Base-by-base conservation (phyloP, 2,113 vertebrate genomes). In the Ovis aries region DNA sequence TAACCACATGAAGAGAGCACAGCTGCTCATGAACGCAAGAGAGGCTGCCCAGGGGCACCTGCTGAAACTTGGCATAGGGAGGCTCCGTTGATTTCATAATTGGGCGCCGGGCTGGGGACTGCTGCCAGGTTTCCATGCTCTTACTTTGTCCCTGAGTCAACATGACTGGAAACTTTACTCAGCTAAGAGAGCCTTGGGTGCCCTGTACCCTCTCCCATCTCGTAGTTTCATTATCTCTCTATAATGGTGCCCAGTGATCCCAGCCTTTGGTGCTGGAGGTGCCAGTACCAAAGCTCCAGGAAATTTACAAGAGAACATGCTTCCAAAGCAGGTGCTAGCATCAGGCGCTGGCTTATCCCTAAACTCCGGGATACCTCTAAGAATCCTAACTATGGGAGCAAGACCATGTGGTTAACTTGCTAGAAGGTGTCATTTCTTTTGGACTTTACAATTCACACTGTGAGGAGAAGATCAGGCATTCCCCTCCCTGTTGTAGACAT, bases 201-300 rank as follows among this genome's bases (percentile, higher is more conserved):
- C 13, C 19, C 6, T 13, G 6, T 13, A 17, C 27, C 5, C 27
- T 67, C 31, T 31, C n/a, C 27, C 0, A 3, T 33, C 12, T 62
- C 19, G 16, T 53, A 3, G 71, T 64, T 88, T n/a, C 33, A 55
- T 55, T 55, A 36, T 36, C 81, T 55, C 81, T 83, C 21, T 55
- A 4, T 52, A 53, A 25, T 48, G 40, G 40, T 9, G 23, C 15
- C 25, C 27, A 62, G 33, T 23, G 43, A n/a, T 40, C n/a, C 12
- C 25, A 45, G 55, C 10, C 27, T 48, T 77, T 62, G 55, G 40
- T 33, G 4, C 31, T n/a, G 36, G 31, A 81, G 21, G 64, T 25
- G 25, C 6, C 78, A 80, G 29, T 80, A 12, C 16, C 29, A 11
- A 50, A n/a, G 16, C 3, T 71, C 29, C 5, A 8, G 25, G 11